Evolutionary conservation across 1,140 invertebrate species (phyloP).

Genomic region (Zelostemma sp.): DNA sequence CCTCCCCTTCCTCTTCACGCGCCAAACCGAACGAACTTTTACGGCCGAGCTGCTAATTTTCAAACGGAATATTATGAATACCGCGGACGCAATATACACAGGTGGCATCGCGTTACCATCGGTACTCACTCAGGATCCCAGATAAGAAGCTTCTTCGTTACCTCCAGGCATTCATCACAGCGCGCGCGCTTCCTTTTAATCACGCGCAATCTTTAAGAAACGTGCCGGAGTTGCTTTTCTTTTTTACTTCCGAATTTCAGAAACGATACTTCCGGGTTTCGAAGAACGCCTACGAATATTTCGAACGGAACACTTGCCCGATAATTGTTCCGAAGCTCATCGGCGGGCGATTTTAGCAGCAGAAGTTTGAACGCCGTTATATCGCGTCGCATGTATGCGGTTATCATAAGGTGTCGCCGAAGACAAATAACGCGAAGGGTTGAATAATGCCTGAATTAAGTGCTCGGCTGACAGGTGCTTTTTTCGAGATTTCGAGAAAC

Average conservation of each 20-base stretch:
- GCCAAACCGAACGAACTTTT: too few relatives aligned
- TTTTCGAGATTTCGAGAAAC: conserved; percentile 39
- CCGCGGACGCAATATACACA: conserved; percentile 28
- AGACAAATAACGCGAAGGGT: conserved; percentile 50
- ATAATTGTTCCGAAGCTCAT: too few relatives aligned
- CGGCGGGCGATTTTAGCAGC: background rate
- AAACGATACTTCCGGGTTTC: too few relatives aligned
- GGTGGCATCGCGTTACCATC: conserved; percentile 38
- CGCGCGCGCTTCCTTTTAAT: background rate
- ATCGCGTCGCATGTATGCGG: conserved; percentile 3
- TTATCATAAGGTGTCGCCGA: conserved; percentile 49
- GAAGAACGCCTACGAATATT: too few relatives aligned
- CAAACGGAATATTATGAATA: conserved; percentile 45
- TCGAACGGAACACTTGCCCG: too few relatives aligned
- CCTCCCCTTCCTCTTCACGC: conserved; percentile 26
- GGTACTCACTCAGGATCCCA: conserved; percentile 16
- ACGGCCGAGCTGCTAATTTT: conserved; percentile 48
- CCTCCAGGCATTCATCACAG: conserved; percentile 18
- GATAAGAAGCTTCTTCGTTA: conserved; percentile 29
- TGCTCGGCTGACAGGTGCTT: conserved; percentile 44
- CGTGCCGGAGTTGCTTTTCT: too few relatives aligned
- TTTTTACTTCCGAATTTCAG: too few relatives aligned
- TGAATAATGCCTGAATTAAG: conserved; percentile 46
- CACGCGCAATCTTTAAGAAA: too few relatives aligned
- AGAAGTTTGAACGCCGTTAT: background rate